Evolutionary conservation across 2,888 invertebrate genomes (phyloP), one percentile per base, ranked within the genome.

Genomic region (Melanostoma mellinum): DNA sequence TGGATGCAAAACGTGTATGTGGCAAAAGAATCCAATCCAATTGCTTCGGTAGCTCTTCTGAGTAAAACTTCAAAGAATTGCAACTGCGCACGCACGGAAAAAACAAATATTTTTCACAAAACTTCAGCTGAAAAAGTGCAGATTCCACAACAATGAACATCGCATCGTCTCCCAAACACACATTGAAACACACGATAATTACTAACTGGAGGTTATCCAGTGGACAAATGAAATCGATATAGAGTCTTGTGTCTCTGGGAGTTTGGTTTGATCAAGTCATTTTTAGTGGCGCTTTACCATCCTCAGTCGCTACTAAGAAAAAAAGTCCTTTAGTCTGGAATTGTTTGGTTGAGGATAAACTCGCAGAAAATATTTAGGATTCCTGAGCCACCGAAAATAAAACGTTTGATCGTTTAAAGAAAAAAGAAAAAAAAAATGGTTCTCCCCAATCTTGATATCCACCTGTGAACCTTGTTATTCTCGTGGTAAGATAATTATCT

Each of bases 241-340:
- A 48, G 9, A 63, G 50, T 20, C 9, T 8, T 6, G n/a, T 40
- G 35, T 36, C 46, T 63, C 56, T 60, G 58, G 69, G 50, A 71
- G 38, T 42, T 53, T 44, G 44, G 3, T 36, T 79, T 84, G 84
- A 84, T 84, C 84, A 84, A 84, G 84, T 84, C 84, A 84, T 84
- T 84, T 84, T 84, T 84, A 79, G 84, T 84, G 84, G 84, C 84
- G 84, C 84, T 84, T 65, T 84, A 67, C 67, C 79, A 71, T 44
- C 52, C 42, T 8, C 53, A 42, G 10, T 52, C 33, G 9, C 53
- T 52, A 58, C 58, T 36, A 36, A 30, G 50, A 84, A 84, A 48
- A 61, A 48, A 46, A 67, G 79, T 84, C 84, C 79, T 84, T 84
- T 71, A 65, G 74, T 71, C 75, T 55, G 72, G 67, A 84, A 79